phyloP scores from a whole-genome alignment of 1,140 invertebrate genomes.

The Parasteatoda tepidariorum region DNA sequence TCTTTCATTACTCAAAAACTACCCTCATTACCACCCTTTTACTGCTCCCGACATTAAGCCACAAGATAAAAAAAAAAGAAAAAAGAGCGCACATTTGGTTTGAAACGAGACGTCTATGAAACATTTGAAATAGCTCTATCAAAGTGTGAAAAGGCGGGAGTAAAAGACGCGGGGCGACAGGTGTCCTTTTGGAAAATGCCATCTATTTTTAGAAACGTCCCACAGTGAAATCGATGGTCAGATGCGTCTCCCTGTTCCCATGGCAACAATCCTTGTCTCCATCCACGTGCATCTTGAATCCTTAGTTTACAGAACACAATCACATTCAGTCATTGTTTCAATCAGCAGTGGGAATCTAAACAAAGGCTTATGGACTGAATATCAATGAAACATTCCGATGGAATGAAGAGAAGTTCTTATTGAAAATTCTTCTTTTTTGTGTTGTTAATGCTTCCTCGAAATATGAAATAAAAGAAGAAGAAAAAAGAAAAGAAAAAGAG shows the following conservation, averaged over 20 bases:
- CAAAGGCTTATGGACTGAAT: too few species aligned
- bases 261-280: background rate
- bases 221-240: constrained; percentile 35
- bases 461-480: too few species aligned
- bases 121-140: constrained; percentile 37
- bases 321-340: background rate
- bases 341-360: too few species aligned
- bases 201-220: constrained; percentile 52
- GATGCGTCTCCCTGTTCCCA: constrained; percentile 22
- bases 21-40: background rate
- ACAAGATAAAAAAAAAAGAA: background rate
- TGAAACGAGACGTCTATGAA: constrained; percentile 9
- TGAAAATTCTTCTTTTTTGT: too few species aligned
- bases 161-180: constrained; percentile 21
- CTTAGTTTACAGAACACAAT: background rate
- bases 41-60: background rate
- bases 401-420: too few species aligned
- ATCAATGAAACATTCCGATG: too few species aligned
- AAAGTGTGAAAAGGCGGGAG: constrained; percentile 6
- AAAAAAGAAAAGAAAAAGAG: too few species aligned
- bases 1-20: background rate
- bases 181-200: constrained; percentile 40
- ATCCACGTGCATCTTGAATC: constrained; percentile 14
- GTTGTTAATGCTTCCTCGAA: too few species aligned
- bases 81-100: background rate